Evolutionary conservation across 2,113 vertebrate species (phyloP), one percentile per base, ranked within the genome.

Genomic region (Gorilla gorilla): DNA sequence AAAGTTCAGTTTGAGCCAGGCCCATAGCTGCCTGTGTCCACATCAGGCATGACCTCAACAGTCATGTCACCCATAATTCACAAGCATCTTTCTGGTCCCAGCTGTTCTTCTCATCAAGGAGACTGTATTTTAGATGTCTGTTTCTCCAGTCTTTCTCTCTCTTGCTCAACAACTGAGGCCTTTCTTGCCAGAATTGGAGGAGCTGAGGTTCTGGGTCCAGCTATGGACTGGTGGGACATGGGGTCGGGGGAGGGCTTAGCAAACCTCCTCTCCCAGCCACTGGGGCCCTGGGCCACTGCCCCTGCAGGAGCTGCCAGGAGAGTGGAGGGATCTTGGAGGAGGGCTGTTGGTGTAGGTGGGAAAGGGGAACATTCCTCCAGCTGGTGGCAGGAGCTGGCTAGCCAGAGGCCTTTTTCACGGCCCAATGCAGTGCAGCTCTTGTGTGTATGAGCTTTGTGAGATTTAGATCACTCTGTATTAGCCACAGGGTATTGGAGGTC

Each of bases 401-500:
- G 98, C 98, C 95, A 82, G 94, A 75, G 96, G 97, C 93, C 87
- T 50, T 89, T 72, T 97, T 61, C 97, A 97, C 18, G 27, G 94
- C 95, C 96, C 57, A 73, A 0, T 89, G 87, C 96, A 59, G 50
- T 17, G n/a, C 13, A 0, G 70, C 94, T 98, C 93, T 92, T 91
- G 61, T 73, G 76, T 96, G 97, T 97, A 95, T 92, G 86, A 89
- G 93, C 95, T 97, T 94, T 95, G 93, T 61, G 93, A 98, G 97
- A 96, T 96, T 98, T 95, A 90, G 88, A 98, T 95, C 83, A 66
- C 70, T 91, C 52, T 64, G 93, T 95, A 84, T 96, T 96, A 97
- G 90, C 96, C 88, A 86, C 92, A 96, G 95, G 97, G 97, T 98
- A 96, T 97, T 55, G 59, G 66, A 97, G 97, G 97, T 98, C 97